Percentiles rank a stretch among this genome's conserved stretches.
Conservation (phyloP, 1,140 invertebrate species). For the Ceratitis capitata region DNA sequence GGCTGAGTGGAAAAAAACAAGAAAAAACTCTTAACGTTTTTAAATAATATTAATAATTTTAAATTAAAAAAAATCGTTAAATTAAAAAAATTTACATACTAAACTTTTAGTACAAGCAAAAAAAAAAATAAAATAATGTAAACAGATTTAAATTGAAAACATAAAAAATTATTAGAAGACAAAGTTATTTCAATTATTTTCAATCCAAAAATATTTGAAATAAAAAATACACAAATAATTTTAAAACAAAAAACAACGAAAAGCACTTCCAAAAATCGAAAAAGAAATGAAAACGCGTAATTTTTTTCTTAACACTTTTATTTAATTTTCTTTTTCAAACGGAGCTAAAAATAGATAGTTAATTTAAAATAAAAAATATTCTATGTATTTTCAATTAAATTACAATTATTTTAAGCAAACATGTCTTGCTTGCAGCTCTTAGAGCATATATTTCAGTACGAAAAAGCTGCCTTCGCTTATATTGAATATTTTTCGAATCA, state of each 20-base stretch:
- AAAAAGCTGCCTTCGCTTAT: background rate
- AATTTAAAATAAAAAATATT: background rate
- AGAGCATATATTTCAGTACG: background rate
- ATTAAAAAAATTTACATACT: background rate
- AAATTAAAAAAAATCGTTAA: background rate
- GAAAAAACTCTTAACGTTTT: background rate
- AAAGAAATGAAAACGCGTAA: too few species aligned
- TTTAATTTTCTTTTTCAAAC: background rate
- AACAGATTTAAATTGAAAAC: too few species aligned
- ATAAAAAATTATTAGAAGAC: too few species aligned
- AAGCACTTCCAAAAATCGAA: background rate
- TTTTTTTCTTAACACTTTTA: background rate
- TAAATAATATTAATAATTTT: background rate
- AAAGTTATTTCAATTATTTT: too few species aligned
- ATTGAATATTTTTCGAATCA: background rate
- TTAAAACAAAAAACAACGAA: background rate
- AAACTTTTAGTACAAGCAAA: too few species aligned
- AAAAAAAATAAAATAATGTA: too few species aligned
- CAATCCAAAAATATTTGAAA: too few species aligned
- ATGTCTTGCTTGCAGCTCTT: background rate
- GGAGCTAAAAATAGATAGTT: background rate
- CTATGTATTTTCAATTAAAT: background rate
- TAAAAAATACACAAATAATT: background rate
- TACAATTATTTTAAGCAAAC: background rate
- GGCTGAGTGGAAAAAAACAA: background rate